phyloP scores from a whole-genome alignment of 2,797 vertebrate species.

The Myotis findleyi region DNA sequence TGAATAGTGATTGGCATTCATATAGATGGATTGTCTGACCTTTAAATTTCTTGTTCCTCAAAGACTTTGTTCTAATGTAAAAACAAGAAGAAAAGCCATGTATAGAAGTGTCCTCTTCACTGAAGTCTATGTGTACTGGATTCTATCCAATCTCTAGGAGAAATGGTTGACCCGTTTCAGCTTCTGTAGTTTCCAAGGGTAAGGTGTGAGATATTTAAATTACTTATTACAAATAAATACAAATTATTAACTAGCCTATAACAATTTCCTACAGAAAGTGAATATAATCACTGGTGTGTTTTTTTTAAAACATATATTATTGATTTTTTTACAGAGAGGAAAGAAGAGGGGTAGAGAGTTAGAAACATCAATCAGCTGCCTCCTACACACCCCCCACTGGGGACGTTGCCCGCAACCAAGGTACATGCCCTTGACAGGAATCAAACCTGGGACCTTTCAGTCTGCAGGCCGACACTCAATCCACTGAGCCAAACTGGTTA shows the following conservation, averaged over 20 bases:
- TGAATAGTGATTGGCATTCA: neutral
- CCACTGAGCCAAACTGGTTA: no score
- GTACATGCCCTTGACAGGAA: no score
- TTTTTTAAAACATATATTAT: no score
- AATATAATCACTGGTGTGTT: neutral
- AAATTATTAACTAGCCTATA: slow-evolving; percentile 12
- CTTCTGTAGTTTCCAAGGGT: neutral
- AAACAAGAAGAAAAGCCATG: neutral
- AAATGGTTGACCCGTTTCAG: neutral
- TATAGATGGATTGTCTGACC: neutral
- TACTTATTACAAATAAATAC: slow-evolving; percentile 12
- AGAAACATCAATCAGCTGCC: no score
- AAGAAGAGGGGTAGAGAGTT: no score
- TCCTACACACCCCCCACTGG: no score
- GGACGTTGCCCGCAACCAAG: no score
- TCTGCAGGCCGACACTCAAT: no score
- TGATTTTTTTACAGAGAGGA: no score
- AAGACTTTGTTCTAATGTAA: neutral
- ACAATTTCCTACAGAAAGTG: slow-evolving; percentile 21
- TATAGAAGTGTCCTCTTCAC: neutral
- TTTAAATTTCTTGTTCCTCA: neutral
- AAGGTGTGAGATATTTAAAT: neutral
- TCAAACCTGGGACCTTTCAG: no score
- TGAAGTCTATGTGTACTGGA: neutral
- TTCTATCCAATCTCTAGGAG: neutral